phyloP scores from a whole-genome alignment of 2,888 invertebrate species.

The Drosophila kanekoi region DNA sequence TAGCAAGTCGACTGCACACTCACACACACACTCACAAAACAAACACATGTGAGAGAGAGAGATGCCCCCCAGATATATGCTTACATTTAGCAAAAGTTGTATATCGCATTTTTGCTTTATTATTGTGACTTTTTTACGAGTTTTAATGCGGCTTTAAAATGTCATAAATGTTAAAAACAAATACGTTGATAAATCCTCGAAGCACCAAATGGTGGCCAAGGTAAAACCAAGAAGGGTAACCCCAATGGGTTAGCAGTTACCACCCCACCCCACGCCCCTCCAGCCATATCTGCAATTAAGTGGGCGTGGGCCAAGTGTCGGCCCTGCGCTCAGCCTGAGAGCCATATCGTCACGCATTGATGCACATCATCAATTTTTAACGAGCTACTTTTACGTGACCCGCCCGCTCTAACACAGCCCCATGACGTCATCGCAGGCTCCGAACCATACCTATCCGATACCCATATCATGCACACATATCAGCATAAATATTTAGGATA shows the following conservation, averaged over 20 bases:
- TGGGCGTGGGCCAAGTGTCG: slow-evolving; percentile 36
- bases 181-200: slow-evolving; percentile 56
- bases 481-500: slow-evolving; percentile 2
- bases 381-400: slow-evolving; percentile 71
- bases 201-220: slow-evolving; percentile 18
- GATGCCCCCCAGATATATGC: slow-evolving; percentile 43
- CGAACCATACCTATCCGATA: slow-evolving; percentile 24
- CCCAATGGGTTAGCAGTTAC: slow-evolving; percentile 35
- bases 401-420: slow-evolving; percentile 8
- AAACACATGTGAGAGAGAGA: slow-evolving; percentile 7
- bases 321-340: slow-evolving; percentile 25
- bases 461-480: background rate
- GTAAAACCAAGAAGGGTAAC: slow-evolving; percentile 25
- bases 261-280: background rate
- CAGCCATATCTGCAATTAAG: slow-evolving; percentile 1
- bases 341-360: slow-evolving; percentile 60
- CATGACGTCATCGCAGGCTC: slow-evolving; percentile 53
- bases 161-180: slow-evolving; percentile 69
- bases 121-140: slow-evolving; percentile 57
- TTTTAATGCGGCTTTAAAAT: slow-evolving; percentile 69
- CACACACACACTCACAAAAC: slow-evolving; percentile 14
- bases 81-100: slow-evolving; percentile 47
- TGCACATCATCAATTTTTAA: slow-evolving; percentile 77
- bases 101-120: slow-evolving; percentile 54
- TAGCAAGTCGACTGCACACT: slow-evolving; percentile 51